Conservation (phyloP, 2,888 invertebrate species). For the Cyclophora albipunctata region DNA sequence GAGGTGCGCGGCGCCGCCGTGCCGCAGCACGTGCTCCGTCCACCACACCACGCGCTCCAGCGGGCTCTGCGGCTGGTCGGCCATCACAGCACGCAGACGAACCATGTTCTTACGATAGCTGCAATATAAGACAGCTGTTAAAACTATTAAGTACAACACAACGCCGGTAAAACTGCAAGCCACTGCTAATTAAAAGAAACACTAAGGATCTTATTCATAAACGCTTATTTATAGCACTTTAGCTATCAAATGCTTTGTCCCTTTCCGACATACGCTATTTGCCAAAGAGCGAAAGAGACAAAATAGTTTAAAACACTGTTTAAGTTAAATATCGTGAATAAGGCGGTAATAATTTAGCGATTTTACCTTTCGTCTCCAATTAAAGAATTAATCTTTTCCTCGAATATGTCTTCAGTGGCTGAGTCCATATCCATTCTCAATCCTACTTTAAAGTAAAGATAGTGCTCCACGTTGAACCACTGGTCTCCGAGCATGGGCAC, state of each 20-base stretch:
- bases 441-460: conserved; percentile 25
- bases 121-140: not conserved
- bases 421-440: conserved; percentile 18
- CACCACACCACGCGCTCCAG: conserved; percentile 61
- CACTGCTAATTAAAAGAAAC: too few species aligned
- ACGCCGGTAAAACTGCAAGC: too few species aligned
- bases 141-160: too few species aligned
- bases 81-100: conserved; percentile 27
- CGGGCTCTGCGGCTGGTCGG: conserved; percentile 44
- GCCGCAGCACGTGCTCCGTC: conserved; percentile 59
- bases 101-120: conserved; percentile 24
- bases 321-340: too few species aligned
- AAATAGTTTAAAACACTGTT: too few species aligned
- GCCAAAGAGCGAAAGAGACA: too few species aligned
- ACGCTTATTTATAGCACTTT: too few species aligned
- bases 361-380: conserved; percentile 23
- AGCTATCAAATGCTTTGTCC: too few species aligned
- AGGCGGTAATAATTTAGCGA: too few species aligned
- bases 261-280: too few species aligned
- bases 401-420: conserved; percentile 24
- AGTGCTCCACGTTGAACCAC: conserved; percentile 38
- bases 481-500: conserved; percentile 53
- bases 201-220: too few species aligned
- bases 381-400: conserved; percentile 20
- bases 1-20: conserved; percentile 49